Conservation (phyloP, 2,888 invertebrate species). For the Falcaria lacertinaria region DNA sequence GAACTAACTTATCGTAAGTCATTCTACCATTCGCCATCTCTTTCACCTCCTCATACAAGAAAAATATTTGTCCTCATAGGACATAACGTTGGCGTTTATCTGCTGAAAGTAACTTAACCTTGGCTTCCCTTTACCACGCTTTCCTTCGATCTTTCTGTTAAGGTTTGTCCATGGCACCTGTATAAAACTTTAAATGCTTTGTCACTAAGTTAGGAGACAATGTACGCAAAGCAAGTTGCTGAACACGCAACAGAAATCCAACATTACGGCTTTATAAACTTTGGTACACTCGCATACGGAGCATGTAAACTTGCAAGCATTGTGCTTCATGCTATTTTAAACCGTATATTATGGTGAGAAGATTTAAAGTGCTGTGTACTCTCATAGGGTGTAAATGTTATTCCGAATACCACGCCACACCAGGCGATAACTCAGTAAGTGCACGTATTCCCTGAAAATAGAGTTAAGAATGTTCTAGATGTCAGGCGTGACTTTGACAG, state of each 20-base stretch:
- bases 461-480: not conserved
- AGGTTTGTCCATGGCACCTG: too few relatives aligned
- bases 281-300: conserved; percentile 13
- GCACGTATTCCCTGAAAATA: conserved; percentile 16
- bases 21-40: too few relatives aligned
- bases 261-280: conserved; percentile 30
- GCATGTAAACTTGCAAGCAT: conserved; percentile 9
- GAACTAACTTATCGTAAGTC: too few relatives aligned
- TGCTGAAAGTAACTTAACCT: too few relatives aligned
- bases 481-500: not conserved
- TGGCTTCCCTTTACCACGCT: too few relatives aligned
- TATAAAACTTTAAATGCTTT: too few relatives aligned
- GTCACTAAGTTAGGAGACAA: not conserved
- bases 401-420: not conserved
- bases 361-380: not conserved
- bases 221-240: conserved; percentile 17
- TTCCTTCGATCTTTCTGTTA: too few relatives aligned
- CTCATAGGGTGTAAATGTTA: not conserved
- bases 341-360: not conserved
- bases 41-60: too few relatives aligned
- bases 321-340: not conserved
- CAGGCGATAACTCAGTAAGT: conserved; percentile 22
- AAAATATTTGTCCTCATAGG: too few relatives aligned
- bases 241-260: conserved; percentile 27
- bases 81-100: too few relatives aligned